Evolutionary conservation across 2,888 invertebrate species (phyloP), one percentile per base, ranked within the genome.

Genomic region (Spatulosminthurus flaviceps): DNA sequence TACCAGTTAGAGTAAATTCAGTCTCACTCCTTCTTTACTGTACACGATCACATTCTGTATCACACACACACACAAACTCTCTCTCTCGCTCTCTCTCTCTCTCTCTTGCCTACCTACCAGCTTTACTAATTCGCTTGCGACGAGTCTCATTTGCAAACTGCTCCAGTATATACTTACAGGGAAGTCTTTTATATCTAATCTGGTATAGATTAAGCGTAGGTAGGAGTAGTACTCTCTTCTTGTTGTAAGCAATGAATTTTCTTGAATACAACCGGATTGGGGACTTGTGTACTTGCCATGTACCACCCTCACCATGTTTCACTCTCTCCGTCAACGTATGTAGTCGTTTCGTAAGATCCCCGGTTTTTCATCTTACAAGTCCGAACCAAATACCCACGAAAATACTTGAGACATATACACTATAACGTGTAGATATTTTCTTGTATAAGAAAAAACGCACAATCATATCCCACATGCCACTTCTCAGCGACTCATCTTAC

Each of bases 71-170:
- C n/a, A n/a, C n/a, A n/a, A n/a, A n/a, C n/a, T n/a, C n/a, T n/a
- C n/a, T n/a, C n/a, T n/a, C n/a, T n/a, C n/a, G n/a, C n/a, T n/a
- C n/a, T n/a, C n/a, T n/a, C n/a, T n/a, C n/a, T n/a, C n/a, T n/a
- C n/a, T n/a, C 64, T 22, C 26, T 42, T 11, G 34, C 29, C 16
- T 73, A 29, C 61, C 74, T 43, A 51, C 75, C 75, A 28, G 64
- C 64, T 64, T 74, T 26, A 24, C 64, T 24, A 76, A 76, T 66
- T 76, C 66, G 75, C 67, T 16, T 66, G 34, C 51, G 73, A 74
- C 80, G 71, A 81, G 83, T 77, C 78, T 81, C 83, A 83, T 84
- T 82, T 74, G 82, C 81, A 80, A 84, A 81, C 83, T 81, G 83
- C 82, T 80, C 80, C 77, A 72, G 51, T 61, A 82, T 82, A 79